Evolutionary conservation across 2,888 invertebrate genomes (phyloP).

Genomic region (Agriopis leucophaearia): DNA sequence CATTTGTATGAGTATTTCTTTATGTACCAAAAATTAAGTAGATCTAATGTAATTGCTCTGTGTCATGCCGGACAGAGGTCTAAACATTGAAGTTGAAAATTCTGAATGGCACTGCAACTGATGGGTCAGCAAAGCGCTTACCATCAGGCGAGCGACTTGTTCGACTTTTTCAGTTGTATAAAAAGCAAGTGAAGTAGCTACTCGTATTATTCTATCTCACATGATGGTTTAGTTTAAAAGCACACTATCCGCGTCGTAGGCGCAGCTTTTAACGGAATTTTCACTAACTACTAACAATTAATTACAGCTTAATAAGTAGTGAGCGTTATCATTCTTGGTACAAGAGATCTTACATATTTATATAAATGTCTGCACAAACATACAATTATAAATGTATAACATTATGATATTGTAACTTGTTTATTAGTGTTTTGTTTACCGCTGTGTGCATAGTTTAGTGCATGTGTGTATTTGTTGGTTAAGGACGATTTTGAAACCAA

Average conservation of each 20-base stretch:
- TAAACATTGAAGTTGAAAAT: background rate
- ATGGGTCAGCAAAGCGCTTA: no score
- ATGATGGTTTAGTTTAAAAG: no score
- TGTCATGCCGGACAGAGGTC: no score
- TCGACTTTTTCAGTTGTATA: no score
- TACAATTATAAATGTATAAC: slow-evolving; percentile 15
- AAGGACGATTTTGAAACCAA: slow-evolving; percentile 22
- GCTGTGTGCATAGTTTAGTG: slow-evolving; percentile 80
- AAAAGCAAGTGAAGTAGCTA: no score
- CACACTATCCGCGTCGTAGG: no score
- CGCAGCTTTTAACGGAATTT: no score
- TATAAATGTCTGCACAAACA: slow-evolving; percentile 23
- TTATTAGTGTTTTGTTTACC: slow-evolving; percentile 64
- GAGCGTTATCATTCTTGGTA: background rate
- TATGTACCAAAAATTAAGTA: slow-evolving; percentile 4
- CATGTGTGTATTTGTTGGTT: slow-evolving; percentile 55
- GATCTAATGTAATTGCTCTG: background rate
- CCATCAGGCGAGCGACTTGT: no score
- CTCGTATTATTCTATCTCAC: no score
- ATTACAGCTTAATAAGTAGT: no score
- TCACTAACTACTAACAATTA: no score
- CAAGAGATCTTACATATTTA: background rate
- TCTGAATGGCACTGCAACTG: no score
- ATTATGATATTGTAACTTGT: slow-evolving; percentile 42
- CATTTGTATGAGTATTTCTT: slow-evolving; percentile 22